These are phyloP conservation scores for Heteractis magnifica DNA, from an alignment of 92 coral and sea anemone genomes.

Conservation along the genomic window DNA sequence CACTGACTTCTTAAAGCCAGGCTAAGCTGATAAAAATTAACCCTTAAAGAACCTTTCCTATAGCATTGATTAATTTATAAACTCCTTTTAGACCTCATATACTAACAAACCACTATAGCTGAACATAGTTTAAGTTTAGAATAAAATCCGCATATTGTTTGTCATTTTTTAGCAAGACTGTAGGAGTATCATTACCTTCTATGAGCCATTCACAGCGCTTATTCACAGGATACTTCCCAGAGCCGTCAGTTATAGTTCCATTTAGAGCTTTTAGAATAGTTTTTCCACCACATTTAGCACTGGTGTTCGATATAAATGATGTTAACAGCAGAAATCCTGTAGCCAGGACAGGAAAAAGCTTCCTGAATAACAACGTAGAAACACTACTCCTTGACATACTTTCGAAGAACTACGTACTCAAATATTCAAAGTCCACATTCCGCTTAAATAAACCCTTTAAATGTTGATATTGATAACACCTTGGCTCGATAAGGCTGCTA, in stretches of 20 bases:
- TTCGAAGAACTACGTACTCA: not conserved
- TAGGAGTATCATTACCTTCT: conserved; percentile 34
- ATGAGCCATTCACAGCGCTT: conserved; percentile 79
- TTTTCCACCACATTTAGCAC: conserved; percentile 72
- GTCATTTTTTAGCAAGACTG: not conserved
- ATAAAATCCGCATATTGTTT: too few species aligned
- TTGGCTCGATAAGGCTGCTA: not conserved
- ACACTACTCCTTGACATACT: not conserved
- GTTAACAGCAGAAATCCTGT: not conserved
- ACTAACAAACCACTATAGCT: too few species aligned
- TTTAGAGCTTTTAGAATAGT: conserved; percentile 52
- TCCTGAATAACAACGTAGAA: not conserved
- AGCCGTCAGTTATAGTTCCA: conserved; percentile 61
- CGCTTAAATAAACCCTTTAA: not conserved
- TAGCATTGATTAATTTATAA: too few species aligned
- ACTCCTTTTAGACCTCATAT: too few species aligned
- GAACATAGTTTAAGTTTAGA: too few species aligned
- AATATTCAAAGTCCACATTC: not conserved
- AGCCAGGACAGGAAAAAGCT: conserved; percentile 2
- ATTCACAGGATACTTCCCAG: conserved; percentile 44
- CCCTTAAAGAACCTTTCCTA: too few species aligned
- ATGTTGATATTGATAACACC: not conserved
- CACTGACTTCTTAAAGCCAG: too few species aligned
- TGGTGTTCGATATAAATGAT: not conserved
- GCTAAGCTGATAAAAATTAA: too few species aligned